phyloP scores from a whole-genome alignment of 2,797 vertebrate species.

The Onychomys torridus region DNA sequence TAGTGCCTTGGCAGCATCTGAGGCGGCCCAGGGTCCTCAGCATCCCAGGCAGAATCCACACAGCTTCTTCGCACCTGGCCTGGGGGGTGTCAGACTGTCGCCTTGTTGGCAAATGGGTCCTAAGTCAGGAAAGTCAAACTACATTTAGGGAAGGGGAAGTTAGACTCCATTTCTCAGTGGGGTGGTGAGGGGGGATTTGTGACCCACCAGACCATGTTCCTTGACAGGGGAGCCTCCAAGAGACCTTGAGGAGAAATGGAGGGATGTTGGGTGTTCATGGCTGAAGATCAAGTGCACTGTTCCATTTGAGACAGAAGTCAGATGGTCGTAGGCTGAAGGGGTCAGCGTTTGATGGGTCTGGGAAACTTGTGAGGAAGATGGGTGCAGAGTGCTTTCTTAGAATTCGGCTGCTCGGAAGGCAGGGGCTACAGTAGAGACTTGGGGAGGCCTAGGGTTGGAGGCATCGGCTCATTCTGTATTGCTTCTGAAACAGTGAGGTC shows the following conservation, averaged over 20 bases:
- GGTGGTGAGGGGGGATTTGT: not conserved
- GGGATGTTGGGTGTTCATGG: not conserved
- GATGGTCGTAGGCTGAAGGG: not conserved
- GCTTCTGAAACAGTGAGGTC: not conserved
- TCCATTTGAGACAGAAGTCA: not conserved
- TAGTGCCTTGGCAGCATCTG: not conserved
- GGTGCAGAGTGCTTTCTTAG: not conserved
- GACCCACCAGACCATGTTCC: not conserved
- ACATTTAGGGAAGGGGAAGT: not conserved
- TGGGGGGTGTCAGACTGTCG: not conserved
- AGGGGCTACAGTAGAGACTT: not conserved
- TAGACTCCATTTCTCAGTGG: not conserved
- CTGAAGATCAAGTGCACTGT: not conserved
- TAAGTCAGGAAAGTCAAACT: not conserved
- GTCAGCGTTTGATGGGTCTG: no score
- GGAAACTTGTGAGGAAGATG: not conserved
- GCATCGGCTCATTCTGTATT: not conserved
- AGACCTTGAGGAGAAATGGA: not conserved
- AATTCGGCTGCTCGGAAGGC: not conserved
- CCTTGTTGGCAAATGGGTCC: not conserved
- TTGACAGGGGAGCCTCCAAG: not conserved
- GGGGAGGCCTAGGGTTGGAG: not conserved
- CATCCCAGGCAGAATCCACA: not conserved
- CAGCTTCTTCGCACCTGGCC: not conserved
- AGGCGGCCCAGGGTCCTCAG: not conserved